Evolutionary conservation across 1,140 invertebrate species (phyloP).

Genomic region (Papilio polytes): DNA sequence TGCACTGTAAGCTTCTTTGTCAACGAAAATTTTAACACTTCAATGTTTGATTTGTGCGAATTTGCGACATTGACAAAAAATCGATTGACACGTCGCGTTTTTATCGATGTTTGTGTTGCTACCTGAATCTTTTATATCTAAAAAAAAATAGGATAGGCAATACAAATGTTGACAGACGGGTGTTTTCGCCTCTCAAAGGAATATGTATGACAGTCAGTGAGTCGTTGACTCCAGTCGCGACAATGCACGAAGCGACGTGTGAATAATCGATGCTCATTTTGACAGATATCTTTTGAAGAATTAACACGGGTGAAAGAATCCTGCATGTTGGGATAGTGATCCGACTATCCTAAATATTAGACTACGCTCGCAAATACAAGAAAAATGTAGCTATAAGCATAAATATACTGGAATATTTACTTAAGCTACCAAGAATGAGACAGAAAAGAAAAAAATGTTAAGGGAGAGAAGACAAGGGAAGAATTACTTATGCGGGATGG

Average conservation of each 20-base stretch:
- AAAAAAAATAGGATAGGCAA: constrained; percentile 67
- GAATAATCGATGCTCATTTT: constrained; percentile 63
- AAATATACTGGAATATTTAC: too few species aligned
- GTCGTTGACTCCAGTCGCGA: constrained; percentile 58
- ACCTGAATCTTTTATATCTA: constrained; percentile 72
- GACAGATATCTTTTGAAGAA: constrained; percentile 46
- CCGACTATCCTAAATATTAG: background rate
- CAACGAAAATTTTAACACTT: constrained; percentile 78
- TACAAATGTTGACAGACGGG: constrained; percentile 55
- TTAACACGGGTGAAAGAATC: constrained; percentile 11
- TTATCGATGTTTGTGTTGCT: constrained; percentile 80
- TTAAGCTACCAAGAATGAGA: too few species aligned
- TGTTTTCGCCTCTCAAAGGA: constrained; percentile 55
- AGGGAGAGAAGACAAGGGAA: too few species aligned
- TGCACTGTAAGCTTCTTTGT: constrained; percentile 72
- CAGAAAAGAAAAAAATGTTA: too few species aligned
- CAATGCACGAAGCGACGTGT: constrained; percentile 56
- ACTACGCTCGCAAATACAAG: too few species aligned
- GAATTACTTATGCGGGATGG: too few species aligned
- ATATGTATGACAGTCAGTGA: constrained; percentile 62
- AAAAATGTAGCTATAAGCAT: too few species aligned
- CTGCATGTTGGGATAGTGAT: background rate
- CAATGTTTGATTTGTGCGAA: constrained; percentile 83
- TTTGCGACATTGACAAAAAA: constrained; percentile 73
- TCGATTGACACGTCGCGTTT: constrained; percentile 81